Evolutionary conservation across 1,140 invertebrate genomes (phyloP).

Genomic region (Helicoverpa zea): DNA sequence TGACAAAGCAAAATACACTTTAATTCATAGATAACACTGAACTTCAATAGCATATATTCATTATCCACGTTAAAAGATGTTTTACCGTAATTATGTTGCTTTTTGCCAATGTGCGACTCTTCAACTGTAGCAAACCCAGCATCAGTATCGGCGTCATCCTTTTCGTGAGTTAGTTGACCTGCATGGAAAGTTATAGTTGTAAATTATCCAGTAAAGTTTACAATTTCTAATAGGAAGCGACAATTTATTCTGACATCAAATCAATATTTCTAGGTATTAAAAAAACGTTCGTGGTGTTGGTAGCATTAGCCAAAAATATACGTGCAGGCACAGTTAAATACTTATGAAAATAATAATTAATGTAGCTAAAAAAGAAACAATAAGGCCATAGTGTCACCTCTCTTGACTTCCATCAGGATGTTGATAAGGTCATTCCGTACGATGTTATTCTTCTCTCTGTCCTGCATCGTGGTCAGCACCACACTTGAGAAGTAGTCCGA

Average conservation of each 20-base stretch:
- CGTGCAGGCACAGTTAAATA: not conserved
- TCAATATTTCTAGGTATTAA: too few species aligned
- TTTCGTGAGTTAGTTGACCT: conserved; percentile 64
- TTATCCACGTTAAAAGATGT: not conserved
- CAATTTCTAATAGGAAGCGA: too few species aligned
- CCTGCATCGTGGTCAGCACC: conserved; percentile 85
- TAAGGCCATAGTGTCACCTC: conserved; percentile 57
- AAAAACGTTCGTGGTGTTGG: too few species aligned
- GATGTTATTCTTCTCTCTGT: conserved; percentile 81
- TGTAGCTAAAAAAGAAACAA: too few species aligned
- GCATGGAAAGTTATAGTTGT: conserved; percentile 2
- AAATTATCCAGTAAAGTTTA: not conserved
- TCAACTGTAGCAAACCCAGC: conserved; percentile 84
- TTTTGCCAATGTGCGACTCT: conserved; percentile 75
- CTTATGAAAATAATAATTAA: not conserved
- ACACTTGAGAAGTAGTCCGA: conserved; percentile 86
- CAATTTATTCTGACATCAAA: too few species aligned
- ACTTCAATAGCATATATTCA: not conserved
- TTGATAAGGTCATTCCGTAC: conserved; percentile 84
- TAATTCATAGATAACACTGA: too few species aligned
- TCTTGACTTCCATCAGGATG: conserved; percentile 82
- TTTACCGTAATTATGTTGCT: conserved; percentile 60
- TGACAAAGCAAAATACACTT: too few species aligned
- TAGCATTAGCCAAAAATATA: not conserved
- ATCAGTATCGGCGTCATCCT: conserved; percentile 53